Evolutionary conservation across 2,888 invertebrate species (phyloP).

Genomic region (Beris morrisii): DNA sequence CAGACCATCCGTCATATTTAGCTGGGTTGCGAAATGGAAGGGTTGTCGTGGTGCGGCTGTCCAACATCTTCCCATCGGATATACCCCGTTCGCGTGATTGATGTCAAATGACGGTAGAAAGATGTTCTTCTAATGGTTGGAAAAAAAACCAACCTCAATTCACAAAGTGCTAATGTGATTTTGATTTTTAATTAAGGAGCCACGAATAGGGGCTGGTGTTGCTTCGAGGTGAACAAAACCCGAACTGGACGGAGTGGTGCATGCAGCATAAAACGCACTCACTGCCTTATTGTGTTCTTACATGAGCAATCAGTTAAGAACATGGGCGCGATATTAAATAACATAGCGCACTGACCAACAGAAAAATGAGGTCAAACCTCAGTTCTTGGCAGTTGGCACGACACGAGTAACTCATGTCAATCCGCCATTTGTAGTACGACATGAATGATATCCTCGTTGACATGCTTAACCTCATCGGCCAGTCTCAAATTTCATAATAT

Average conservation of each 20-base stretch:
- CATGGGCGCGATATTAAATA: constrained; percentile 8
- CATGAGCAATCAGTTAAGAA: no score
- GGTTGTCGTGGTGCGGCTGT: constrained; percentile 10
- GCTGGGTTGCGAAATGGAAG: constrained; percentile 20
- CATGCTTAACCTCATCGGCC: constrained; percentile 27
- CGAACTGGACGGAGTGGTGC: no score
- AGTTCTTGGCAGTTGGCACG: constrained; percentile 4
- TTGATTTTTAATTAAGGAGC: background rate
- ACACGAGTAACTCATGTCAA: constrained; percentile 46
- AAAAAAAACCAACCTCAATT: background rate
- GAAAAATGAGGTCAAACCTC: background rate
- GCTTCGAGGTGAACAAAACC: no score
- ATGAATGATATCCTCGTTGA: constrained; percentile 32
- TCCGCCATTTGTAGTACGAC: constrained; percentile 41
- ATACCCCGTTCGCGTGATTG: constrained; percentile 24
- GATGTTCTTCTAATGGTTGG: background rate
- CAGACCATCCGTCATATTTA: constrained; percentile 36
- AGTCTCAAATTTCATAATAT: constrained; percentile 28
- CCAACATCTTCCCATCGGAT: constrained; percentile 1
- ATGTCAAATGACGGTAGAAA: constrained; percentile 1
- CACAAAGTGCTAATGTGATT: constrained; percentile 2
- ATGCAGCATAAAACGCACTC: no score
- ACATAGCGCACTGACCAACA: background rate
- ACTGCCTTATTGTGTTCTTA: no score
- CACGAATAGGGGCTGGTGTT: background rate